phyloP scores from a whole-genome alignment of 2,888 invertebrate species.

The Crocallis elinguaria region DNA sequence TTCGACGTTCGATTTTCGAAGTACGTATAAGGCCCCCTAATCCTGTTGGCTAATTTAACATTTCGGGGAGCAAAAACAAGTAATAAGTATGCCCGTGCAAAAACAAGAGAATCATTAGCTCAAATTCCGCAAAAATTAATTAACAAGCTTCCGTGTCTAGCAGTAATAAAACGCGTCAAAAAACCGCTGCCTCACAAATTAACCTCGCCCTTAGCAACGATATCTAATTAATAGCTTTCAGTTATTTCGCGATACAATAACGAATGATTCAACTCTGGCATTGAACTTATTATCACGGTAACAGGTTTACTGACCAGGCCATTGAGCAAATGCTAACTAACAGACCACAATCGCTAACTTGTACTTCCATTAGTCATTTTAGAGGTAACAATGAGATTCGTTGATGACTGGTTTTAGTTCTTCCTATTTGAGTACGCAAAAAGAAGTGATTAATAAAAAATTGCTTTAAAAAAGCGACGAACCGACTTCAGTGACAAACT shows the following conservation, averaged over 20 bases:
- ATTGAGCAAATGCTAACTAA: not conserved
- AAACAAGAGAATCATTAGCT: no score
- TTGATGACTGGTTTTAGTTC: not conserved
- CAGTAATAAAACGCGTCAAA: constrained; percentile 7
- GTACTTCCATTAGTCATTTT: constrained; percentile 7
- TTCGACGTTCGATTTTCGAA: no score
- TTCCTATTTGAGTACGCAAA: no score
- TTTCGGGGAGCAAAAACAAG: no score
- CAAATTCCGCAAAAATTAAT: not conserved
- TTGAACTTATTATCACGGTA: constrained; percentile 9
- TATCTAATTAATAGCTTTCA: constrained; percentile 2
- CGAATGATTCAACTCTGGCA: constrained; percentile 9
- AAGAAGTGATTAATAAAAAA: no score
- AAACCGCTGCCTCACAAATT: constrained; percentile 1
- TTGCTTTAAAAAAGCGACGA: no score
- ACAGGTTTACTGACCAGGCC: not conserved
- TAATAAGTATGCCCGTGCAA: no score
- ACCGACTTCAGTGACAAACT: no score
- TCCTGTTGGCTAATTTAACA: no score
- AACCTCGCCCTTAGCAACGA: constrained; percentile 17
- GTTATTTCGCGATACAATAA: not conserved
- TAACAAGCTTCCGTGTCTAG: constrained; percentile 9
- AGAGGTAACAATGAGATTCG: not conserved
- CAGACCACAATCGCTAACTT: no score
- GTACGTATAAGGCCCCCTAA: no score